A percentile compares a stretch with the other conserved stretches of the same genome.
phyloP scores from a whole-genome alignment of 1,140 invertebrate species.

The Eurosta solidaginis region DNA sequence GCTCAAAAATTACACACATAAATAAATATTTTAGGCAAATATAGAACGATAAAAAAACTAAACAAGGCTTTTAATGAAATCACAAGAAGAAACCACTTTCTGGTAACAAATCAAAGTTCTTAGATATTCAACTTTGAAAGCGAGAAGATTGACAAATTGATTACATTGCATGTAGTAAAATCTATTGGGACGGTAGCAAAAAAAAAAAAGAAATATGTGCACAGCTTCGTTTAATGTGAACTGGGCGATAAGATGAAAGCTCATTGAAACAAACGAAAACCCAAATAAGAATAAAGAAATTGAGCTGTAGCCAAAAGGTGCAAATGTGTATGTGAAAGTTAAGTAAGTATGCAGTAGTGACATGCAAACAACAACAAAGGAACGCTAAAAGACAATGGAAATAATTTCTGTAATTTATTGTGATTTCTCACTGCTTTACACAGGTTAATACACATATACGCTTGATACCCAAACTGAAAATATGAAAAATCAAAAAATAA shows the following conservation, averaged over 20 bases:
- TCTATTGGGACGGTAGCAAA: conserved; percentile 5
- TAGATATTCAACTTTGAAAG: not conserved
- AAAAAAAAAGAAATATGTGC: conserved; percentile 19
- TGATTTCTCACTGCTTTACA: conserved; percentile 56
- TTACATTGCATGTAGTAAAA: not conserved
- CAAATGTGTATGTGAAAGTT: not conserved
- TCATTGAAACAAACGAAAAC: not conserved
- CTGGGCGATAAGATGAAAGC: not conserved
- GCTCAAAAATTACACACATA: too few species aligned
- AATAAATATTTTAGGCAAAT: too few species aligned
- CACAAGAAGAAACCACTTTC: not conserved
- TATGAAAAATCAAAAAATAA: too few species aligned
- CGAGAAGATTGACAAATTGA: conserved; percentile 13
- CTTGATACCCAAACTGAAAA: too few species aligned
- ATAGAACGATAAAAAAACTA: not conserved
- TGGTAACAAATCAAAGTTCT: not conserved
- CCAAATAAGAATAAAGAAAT: too few species aligned
- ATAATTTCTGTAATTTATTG: conserved; percentile 53
- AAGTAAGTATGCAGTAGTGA: not conserved
- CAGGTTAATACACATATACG: too few species aligned
- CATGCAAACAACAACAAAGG: not conserved
- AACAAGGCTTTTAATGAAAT: too few species aligned
- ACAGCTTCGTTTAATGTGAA: conserved; percentile 12
- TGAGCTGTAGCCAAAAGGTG: not conserved
- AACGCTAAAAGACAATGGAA: conserved; percentile 36